Evolutionary conservation across 2,113 vertebrate genomes (phyloP), one percentile per base, ranked within the genome.

Genomic region (Pyrgilauda ruficollis): DNA sequence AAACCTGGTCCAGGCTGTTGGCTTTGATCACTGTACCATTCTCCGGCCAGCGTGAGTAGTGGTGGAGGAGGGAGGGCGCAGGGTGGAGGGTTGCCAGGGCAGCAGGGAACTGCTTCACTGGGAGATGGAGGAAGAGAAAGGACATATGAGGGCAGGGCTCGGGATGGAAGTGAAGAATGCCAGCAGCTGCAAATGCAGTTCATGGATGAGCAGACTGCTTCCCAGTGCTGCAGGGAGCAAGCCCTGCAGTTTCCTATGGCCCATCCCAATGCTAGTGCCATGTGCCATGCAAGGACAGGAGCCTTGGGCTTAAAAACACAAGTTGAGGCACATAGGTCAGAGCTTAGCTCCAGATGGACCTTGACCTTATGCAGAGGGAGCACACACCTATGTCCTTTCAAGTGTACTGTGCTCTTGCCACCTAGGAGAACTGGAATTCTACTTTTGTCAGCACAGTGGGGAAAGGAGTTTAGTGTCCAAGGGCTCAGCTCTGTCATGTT

Each of bases 41-140:
- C 99, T 99, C 94, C 98, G 99, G 86, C 99, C 99, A 37, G 99
- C 98, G 99, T 99, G 97, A 98, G 99, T 98, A 70, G 31, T 2
- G 1, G 30, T 39, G 44, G 13, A 53, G 23, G 35, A 73, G 47
- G 61, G 50, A 58, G 73, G 73, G 61, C 56, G 18, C 47, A 16
- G 61, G 79, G 33, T 49, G 46, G 39, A 55, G 19, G 47, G 11
- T 28, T 61, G 17, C n/a, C 55, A 66, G 21, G 44, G 43, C 46
- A 69, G 53, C 1, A 2, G 20, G 21, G 49, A 64, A 41, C 11
- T 53, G 15, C 39, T 66, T 66, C 49, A 30, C 13, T 72, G 66
- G 66, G 44, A 75, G n/a, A 15, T 33, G 22, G 52, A 55, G 20
- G 37, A 81, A 18, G 10, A 52, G 23, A 39, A 78, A 74, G 27